Evolutionary conservation across 2,797 vertebrate species (phyloP).

Genomic region (Hipposideros larvatus): DNA sequence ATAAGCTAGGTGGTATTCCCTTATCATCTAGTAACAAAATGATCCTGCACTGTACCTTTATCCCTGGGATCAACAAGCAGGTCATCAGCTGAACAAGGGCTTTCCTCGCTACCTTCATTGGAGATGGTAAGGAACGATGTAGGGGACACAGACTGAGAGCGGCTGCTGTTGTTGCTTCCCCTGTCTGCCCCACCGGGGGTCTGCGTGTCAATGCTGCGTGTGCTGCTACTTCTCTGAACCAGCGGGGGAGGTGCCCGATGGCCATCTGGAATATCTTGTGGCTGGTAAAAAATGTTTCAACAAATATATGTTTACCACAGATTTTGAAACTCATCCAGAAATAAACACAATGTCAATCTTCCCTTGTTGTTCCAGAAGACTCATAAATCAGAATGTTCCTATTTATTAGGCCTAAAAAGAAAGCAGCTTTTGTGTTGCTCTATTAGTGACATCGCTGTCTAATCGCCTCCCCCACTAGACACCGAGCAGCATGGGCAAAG

Average conservation of each 20-base stretch:
- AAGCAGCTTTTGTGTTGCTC: neutral
- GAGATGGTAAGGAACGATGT: conserved; percentile 96
- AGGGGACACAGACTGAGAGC: conserved; percentile 97
- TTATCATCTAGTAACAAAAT: neutral
- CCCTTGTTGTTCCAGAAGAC: neutral
- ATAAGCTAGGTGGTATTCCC: neutral
- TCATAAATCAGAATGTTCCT: neutral
- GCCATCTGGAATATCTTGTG: conserved; percentile 97
- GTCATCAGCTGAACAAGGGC: conserved; percentile 93
- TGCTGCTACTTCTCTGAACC: conserved; percentile 96
- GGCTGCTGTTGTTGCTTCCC: conserved; percentile 97
- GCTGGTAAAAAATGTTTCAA: conserved; percentile 87
- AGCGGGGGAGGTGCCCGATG: conserved; percentile 92
- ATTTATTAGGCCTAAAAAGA: neutral
- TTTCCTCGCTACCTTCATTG: conserved; percentile 93
- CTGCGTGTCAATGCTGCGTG: conserved; percentile 98
- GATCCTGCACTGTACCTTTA: conserved; percentile 91
- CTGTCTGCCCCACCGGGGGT: conserved; percentile 96
- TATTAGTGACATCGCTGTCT: neutral
- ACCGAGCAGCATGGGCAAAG: neutral
- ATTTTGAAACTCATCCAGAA: conserved; percentile 40
- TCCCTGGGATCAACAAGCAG: conserved; percentile 92
- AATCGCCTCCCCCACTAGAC: neutral
- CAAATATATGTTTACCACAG: neutral
- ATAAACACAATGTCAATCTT: neutral